Conservation (phyloP, 37 sponge, comb jelly and placozoan genomes). For the Eunapius fragilis region DNA sequence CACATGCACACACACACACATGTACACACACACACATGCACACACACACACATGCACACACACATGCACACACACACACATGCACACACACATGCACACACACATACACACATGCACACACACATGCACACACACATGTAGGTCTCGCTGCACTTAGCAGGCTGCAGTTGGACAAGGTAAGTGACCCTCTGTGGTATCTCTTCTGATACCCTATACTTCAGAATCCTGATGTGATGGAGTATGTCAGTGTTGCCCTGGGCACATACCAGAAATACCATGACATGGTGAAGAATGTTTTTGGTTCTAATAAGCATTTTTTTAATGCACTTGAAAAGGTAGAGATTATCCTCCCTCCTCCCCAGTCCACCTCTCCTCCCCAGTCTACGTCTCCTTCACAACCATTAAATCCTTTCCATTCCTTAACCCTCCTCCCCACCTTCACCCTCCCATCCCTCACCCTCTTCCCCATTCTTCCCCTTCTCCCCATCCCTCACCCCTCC, state of each 20-base stretch:
- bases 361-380: slow-evolving; percentile 17
- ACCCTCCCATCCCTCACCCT: background rate
- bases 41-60: background rate
- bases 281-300: slow-evolving; percentile 37
- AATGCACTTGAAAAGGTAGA: slow-evolving; percentile 54
- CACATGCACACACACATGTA: slow-evolving; percentile 1
- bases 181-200: background rate
- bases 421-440: background rate
- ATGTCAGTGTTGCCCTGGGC: slow-evolving; percentile 40
- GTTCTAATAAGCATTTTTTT: slow-evolving; percentile 27
- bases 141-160: background rate
- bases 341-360: slow-evolving; percentile 17
- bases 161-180: slow-evolving; percentile 10
- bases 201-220: background rate
- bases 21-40: too few relatives aligned
- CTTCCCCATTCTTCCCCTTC: background rate
- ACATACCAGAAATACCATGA: slow-evolving; percentile 28
- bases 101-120: slow-evolving; percentile 32
- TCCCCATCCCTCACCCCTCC: background rate
- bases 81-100: slow-evolving; percentile 42
- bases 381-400: too few relatives aligned
- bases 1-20: background rate
- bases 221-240: slow-evolving; percentile 40
- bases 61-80: slow-evolving; percentile 30
- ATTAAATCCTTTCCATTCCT: too few relatives aligned